phyloP scores from a whole-genome alignment of 2,113 vertebrate species.

The Pelvicachromis taeniatus region DNA sequence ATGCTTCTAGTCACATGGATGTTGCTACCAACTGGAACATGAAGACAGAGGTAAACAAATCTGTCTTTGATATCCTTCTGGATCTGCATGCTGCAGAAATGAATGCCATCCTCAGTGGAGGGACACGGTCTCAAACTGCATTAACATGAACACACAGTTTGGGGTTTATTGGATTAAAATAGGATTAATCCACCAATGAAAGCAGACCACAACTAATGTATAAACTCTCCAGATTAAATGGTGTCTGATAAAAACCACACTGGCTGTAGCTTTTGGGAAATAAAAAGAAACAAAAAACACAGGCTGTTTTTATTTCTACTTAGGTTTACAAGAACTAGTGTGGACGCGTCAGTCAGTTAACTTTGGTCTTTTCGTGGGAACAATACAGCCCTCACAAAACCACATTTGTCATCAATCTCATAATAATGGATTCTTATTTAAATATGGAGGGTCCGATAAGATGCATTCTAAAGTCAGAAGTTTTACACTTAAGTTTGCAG shows the following conservation, averaged over 20 bases:
- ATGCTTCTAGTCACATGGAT: neutral
- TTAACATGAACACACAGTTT: neutral
- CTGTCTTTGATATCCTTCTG: neutral
- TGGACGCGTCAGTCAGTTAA: neutral
- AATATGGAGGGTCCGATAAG: rapidly evolving
- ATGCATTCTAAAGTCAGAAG: neutral
- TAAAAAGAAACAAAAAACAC: neutral
- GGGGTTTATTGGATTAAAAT: neutral
- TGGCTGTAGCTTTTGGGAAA: neutral
- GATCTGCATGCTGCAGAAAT: neutral
- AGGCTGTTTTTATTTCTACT: neutral
- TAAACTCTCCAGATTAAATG: rapidly evolving
- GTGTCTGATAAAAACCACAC: neutral
- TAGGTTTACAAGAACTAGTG: neutral
- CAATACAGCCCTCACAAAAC: rapidly evolving
- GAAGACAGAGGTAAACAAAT: neutral
- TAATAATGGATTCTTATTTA: neutral
- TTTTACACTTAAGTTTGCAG: neutral
- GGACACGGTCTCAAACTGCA: neutral
- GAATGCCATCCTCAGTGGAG: rapidly evolving
- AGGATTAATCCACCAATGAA: neutral
- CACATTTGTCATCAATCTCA: neutral
- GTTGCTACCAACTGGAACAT: neutral
- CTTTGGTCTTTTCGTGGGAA: neutral
- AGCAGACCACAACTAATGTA: rapidly evolving